Conservation (phyloP, 2,888 invertebrate genomes). For the Parapristionchus giblindavisi region DNA sequence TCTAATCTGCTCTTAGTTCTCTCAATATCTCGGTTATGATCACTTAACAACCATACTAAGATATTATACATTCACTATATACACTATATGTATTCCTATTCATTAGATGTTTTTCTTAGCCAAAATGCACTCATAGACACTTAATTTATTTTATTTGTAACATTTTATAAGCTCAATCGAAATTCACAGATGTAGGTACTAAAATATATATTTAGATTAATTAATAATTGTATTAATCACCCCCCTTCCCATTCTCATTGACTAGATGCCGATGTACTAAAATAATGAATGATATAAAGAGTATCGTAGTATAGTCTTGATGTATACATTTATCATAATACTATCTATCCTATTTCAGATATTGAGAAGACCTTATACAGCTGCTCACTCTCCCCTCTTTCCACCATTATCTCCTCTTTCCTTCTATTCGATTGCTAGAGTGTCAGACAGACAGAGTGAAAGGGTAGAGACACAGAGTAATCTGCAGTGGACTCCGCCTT, state of each 20-base stretch:
- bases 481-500: constrained; percentile 7
- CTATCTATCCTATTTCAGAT: no score
- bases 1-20: no score
- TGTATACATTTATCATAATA: no score
- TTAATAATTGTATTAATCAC: constrained; percentile 21
- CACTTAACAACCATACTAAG: no score
- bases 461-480: constrained; percentile 23
- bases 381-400: constrained; percentile 29
- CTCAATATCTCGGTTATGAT: no score
- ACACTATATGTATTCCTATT: background rate
- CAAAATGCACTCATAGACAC: no score
- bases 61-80: background rate
- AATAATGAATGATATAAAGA: no score
- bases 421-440: constrained; percentile 30
- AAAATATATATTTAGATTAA: constrained; percentile 21
- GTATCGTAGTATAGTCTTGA: no score
- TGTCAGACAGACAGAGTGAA: constrained; percentile 16
- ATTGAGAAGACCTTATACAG: constrained; percentile 21
- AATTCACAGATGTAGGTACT: constrained; percentile 34
- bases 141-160: constrained; percentile 11
- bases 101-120: no score
- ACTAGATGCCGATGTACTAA: no score
- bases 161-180: background rate
- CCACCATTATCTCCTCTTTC: background rate
- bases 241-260: no score